These are phyloP conservation scores for Sceloporus tristichus DNA, from an alignment of 2,113 vertebrate species.

Conservation along the genomic window DNA sequence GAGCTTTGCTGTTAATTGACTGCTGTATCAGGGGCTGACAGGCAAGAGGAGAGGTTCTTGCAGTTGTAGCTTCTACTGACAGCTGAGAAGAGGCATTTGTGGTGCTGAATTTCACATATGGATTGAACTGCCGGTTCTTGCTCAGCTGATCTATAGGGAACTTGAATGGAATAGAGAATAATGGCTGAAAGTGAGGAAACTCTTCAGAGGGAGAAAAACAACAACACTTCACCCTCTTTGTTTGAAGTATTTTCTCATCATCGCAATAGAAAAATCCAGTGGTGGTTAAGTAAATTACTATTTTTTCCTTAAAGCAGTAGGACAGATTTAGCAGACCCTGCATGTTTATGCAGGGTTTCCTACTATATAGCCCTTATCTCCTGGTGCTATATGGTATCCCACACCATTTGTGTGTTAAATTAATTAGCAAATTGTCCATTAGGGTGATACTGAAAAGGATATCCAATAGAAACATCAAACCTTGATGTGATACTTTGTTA, in stretches of 20 bases:
- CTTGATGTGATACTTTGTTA: neutral
- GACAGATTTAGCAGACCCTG: neutral
- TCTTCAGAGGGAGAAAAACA: neutral
- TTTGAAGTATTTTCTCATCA: too few relatives aligned
- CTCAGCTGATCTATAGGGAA: neutral
- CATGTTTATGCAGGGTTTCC: neutral
- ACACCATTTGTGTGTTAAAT: neutral
- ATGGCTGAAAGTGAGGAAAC: neutral
- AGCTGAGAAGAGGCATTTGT: neutral
- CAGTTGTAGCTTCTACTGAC: neutral
- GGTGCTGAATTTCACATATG: neutral
- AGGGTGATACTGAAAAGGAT: neutral
- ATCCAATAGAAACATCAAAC: conserved; percentile 1
- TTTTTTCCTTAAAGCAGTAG: neutral
- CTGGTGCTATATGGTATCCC: neutral
- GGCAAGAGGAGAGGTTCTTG: neutral
- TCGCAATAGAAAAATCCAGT: neutral
- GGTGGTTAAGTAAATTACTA: neutral
- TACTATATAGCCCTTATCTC: too few relatives aligned
- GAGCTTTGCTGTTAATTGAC: neutral
- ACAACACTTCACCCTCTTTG: neutral
- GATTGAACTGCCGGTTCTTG: neutral
- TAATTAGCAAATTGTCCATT: neutral
- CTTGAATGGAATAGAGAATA: neutral
- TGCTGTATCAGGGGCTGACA: neutral